Evolutionary conservation across 2,888 invertebrate species (phyloP).

Genomic region (Drosophila subsilvestris): DNA sequence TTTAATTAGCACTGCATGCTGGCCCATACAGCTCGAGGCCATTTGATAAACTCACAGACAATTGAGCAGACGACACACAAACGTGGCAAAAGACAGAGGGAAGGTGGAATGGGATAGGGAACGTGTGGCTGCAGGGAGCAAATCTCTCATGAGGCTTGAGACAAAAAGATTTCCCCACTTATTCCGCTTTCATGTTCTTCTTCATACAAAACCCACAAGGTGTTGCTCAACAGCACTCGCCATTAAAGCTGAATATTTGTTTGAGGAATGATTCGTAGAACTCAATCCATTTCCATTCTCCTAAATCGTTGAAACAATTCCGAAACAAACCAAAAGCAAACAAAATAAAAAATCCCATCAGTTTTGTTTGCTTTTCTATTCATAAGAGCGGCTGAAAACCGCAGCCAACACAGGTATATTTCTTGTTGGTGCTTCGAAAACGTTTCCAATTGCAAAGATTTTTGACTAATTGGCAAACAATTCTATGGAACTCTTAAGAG

Average conservation of each 20-base stretch:
- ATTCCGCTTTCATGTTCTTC: background rate
- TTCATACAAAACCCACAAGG: background rate
- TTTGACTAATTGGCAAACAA: background rate
- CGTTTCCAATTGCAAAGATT: background rate
- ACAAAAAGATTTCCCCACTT: background rate
- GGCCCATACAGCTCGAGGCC: conserved; percentile 34
- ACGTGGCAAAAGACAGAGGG: background rate
- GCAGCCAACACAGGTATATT: background rate
- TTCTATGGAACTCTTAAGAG: background rate
- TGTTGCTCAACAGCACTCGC: background rate
- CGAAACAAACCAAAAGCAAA: background rate
- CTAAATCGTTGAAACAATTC: background rate
- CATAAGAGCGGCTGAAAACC: background rate
- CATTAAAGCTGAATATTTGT: background rate
- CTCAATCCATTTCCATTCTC: background rate
- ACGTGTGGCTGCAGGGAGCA: background rate
- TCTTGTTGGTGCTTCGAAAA: background rate
- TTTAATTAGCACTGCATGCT: conserved; percentile 74
- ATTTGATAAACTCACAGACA: conserved; percentile 29
- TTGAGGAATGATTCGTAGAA: background rate
- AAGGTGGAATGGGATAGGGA: background rate
- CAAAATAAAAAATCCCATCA: background rate
- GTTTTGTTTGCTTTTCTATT: background rate
- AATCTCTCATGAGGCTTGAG: background rate
- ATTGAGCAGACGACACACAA: conserved; percentile 10